Evolutionary conservation across 2,113 vertebrate species (phyloP).

Genomic region (Oryzias javanicus): DNA sequence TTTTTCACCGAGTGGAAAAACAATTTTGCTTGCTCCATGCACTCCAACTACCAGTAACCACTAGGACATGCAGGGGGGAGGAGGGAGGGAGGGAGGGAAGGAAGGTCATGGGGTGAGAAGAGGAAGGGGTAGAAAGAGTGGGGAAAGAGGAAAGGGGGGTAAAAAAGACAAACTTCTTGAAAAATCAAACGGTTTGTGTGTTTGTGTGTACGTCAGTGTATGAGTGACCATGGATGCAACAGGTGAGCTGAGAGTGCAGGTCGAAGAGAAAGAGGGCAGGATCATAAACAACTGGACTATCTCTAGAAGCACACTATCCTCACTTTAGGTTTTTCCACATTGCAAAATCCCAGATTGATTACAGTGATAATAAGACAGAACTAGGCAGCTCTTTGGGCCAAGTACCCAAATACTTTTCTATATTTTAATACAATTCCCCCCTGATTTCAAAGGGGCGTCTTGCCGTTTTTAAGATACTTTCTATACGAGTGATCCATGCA

Average conservation of each 20-base stretch:
- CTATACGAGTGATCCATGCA: conserved; percentile 71
- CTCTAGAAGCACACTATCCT: conserved; percentile 75
- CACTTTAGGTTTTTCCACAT: conserved; percentile 69
- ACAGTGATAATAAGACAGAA: conserved; percentile 72
- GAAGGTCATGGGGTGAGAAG: conserved; percentile 33
- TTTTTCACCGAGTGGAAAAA: conserved; percentile 85
- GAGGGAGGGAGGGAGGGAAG: conserved; percentile 48
- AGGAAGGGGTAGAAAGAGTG: not conserved
- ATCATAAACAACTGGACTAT: conserved; percentile 69
- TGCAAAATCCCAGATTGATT: conserved; percentile 71
- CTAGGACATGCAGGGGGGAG: conserved; percentile 90
- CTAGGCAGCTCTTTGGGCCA: conserved; percentile 63
- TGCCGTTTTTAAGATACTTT: conserved; percentile 55
- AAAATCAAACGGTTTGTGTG: conserved; percentile 57
- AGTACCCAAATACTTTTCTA: conserved; percentile 54
- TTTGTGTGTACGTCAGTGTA: conserved; percentile 8
- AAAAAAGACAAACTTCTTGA: conserved; percentile 66
- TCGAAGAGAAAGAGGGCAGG: conserved; percentile 37
- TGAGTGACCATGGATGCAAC: conserved; percentile 35
- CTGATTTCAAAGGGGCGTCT: conserved; percentile 35
- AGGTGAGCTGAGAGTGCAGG: conserved; percentile 25
- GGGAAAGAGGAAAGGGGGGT: conserved; percentile 21
- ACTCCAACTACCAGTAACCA: conserved; percentile 97
- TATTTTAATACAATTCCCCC: conserved; percentile 55
- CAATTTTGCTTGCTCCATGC: conserved; percentile 96